Conservation (phyloP, 1,140 invertebrate genomes). For the Ips nitidus region DNA sequence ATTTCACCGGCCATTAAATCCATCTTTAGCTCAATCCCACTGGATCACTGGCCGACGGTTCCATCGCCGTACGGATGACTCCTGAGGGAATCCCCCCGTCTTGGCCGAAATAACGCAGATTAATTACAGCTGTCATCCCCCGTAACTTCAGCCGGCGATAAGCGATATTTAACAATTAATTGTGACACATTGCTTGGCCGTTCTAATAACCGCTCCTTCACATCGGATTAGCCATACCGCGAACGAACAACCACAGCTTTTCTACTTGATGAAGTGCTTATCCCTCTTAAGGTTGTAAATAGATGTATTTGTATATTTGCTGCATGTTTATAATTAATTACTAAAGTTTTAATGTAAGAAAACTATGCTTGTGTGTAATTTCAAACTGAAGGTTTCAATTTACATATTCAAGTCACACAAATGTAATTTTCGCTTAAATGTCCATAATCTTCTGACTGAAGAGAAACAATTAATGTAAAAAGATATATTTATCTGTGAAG, state of each 20-base stretch:
- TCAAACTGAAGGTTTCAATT: too few relatives aligned
- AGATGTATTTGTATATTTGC: too few relatives aligned
- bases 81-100: conserved; percentile 44
- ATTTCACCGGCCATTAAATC: conserved; percentile 30
- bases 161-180: conserved; percentile 54
- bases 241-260: conserved; percentile 10
- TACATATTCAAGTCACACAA: too few relatives aligned
- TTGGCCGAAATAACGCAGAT: conserved; percentile 52
- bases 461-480: too few relatives aligned
- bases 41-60: conserved; percentile 29
- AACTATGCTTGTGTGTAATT: too few relatives aligned
- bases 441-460: too few relatives aligned
- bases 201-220: conserved; percentile 44
- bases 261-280: too few relatives aligned
- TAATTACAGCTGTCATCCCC: conserved; percentile 52
- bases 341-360: too few relatives aligned
- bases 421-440: too few relatives aligned
- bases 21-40: conserved; percentile 29
- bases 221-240: conserved; percentile 34
- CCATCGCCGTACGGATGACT: conserved; percentile 47
- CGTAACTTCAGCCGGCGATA: conserved; percentile 50
- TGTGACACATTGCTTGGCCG: conserved; percentile 47
- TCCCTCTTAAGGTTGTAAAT: too few relatives aligned
- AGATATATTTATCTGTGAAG: too few relatives aligned
- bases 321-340: too few relatives aligned